A percentile compares a stretch with the other conserved stretches of the same genome.
Evolutionary conservation across 2,113 vertebrate genomes (phyloP).

Genomic region (Mungos mungo): DNA sequence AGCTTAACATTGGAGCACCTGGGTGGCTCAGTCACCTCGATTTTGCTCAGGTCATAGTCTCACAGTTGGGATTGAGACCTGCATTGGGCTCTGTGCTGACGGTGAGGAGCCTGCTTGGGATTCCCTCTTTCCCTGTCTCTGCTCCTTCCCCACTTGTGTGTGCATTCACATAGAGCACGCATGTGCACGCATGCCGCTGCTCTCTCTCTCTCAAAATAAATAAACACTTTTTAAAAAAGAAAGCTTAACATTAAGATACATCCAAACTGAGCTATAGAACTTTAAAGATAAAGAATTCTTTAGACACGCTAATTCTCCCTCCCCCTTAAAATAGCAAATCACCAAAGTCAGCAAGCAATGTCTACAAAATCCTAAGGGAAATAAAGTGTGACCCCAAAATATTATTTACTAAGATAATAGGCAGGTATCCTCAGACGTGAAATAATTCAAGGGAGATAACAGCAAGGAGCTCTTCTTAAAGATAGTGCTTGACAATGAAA

Average conservation of each 20-base stretch:
- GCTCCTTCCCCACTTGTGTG: too few relatives aligned
- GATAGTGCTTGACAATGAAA: neutral
- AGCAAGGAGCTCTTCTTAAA: neutral
- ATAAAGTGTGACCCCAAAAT: neutral
- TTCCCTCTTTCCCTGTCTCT: too few relatives aligned
- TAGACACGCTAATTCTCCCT: neutral
- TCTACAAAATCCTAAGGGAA: neutral
- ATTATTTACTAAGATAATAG: neutral
- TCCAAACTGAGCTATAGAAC: neutral
- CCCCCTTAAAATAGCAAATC: neutral
- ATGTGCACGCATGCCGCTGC: rapidly evolving
- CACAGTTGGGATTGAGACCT: too few relatives aligned
- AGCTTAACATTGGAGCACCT: neutral
- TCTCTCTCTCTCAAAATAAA: too few relatives aligned
- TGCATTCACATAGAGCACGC: too few relatives aligned
- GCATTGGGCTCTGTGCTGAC: too few relatives aligned
- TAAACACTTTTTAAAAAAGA: too few relatives aligned
- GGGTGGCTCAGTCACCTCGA: too few relatives aligned
- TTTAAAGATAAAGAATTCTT: neutral
- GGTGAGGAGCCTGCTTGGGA: too few relatives aligned
- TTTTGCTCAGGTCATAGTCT: too few relatives aligned
- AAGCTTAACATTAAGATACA: neutral
- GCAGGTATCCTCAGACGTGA: neutral
- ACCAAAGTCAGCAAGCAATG: neutral
- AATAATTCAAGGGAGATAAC: neutral